phyloP scores from a whole-genome alignment of 2,797 vertebrate species.

The Smutsia temminckii region DNA sequence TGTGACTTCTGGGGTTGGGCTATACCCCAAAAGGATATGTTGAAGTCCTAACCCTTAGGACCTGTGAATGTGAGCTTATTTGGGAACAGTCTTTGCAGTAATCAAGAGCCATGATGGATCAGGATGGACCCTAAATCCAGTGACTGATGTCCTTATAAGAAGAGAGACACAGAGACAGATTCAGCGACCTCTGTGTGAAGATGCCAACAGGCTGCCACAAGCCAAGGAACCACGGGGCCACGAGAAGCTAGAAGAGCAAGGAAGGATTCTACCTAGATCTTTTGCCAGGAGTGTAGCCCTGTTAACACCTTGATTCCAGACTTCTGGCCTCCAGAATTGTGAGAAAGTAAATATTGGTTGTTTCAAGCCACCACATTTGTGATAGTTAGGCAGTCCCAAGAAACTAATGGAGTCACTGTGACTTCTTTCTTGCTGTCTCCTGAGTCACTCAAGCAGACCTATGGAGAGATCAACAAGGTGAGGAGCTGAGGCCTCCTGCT shows the following conservation, averaged over 20 bases:
- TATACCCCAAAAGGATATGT: background rate
- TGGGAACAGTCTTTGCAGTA: background rate
- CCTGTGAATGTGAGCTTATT: background rate
- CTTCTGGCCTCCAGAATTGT: background rate
- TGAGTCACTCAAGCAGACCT: background rate
- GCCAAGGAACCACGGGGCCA: background rate
- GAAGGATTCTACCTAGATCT: background rate
- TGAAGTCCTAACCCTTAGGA: background rate
- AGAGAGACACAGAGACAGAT: background rate
- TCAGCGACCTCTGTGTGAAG: background rate
- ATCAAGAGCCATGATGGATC: background rate
- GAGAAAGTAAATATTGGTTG: background rate
- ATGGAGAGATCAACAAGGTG: background rate
- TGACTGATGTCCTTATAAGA: background rate
- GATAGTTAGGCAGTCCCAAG: background rate
- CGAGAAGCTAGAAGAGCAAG: background rate
- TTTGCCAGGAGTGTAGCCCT: background rate
- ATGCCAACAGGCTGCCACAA: background rate
- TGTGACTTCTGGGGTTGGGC: background rate
- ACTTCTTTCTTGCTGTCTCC: background rate
- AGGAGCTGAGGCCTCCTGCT: background rate
- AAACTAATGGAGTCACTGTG: fast-evolving
- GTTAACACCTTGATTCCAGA: background rate
- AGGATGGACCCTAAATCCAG: background rate
- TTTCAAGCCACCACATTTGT: background rate